Evolutionary conservation across 2,113 vertebrate species (phyloP).

Genomic region (Acrocephalus kingi): DNA sequence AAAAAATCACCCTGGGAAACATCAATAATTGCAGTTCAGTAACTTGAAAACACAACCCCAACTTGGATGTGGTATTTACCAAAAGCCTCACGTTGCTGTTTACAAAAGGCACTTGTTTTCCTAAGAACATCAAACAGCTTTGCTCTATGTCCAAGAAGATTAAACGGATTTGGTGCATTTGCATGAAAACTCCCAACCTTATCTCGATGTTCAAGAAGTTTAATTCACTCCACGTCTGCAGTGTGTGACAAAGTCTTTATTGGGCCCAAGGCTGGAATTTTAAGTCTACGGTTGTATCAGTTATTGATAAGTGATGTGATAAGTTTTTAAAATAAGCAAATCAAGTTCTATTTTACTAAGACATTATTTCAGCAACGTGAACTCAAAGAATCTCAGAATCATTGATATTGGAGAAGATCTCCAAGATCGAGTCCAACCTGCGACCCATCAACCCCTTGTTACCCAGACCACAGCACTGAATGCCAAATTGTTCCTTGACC

Average conservation of each 20-base stretch:
- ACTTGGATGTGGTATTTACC: background rate
- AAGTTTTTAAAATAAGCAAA: background rate
- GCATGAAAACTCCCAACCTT: conserved; percentile 61
- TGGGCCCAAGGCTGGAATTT: conserved; percentile 55
- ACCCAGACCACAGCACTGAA: background rate
- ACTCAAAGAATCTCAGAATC: background rate
- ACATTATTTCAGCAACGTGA: background rate
- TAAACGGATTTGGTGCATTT: conserved; percentile 67
- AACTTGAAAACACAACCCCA: background rate
- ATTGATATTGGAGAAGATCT: background rate
- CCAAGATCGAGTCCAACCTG: background rate
- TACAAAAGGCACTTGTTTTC: conserved; percentile 64
- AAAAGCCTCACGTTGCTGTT: conserved; percentile 24
- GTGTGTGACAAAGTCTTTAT: conserved; percentile 3
- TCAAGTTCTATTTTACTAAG: background rate
- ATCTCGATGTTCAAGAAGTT: conserved; percentile 66
- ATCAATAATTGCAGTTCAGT: background rate
- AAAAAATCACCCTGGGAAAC: background rate
- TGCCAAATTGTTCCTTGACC: background rate
- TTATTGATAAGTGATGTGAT: background rate
- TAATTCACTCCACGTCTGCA: conserved; percentile 32
- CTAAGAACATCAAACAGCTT: conserved; percentile 72
- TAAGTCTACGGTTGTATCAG: background rate
- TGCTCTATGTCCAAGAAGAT: conserved; percentile 55
- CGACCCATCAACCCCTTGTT: background rate